These are phyloP conservation scores for Proteles cristata DNA, from an alignment of 2,113 vertebrate genomes.

Conservation along the genomic window DNA sequence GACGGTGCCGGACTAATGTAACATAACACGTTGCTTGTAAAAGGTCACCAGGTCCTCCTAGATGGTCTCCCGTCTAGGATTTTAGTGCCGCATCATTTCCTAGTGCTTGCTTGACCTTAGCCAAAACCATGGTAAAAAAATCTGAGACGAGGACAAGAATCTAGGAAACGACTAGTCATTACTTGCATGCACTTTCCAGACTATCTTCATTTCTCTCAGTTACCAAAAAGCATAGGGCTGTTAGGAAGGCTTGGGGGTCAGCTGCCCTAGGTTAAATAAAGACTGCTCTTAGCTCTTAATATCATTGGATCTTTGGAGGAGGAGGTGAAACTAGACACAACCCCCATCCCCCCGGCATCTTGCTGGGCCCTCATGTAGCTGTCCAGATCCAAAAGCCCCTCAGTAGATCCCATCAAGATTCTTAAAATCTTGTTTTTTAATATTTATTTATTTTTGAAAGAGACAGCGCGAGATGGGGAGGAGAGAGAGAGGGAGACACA, in stretches of 20 bases:
- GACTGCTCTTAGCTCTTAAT: neutral
- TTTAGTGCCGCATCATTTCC: neutral
- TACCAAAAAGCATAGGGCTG: neutral
- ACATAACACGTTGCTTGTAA: neutral
- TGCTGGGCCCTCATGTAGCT: rapidly evolving
- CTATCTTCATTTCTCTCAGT: neutral
- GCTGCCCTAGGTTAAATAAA: neutral
- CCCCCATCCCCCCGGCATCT: neutral
- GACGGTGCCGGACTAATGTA: neutral
- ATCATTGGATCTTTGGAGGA: neutral
- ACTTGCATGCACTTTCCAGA: neutral
- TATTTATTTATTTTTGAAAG: too few relatives aligned
- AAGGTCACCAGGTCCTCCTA: neutral
- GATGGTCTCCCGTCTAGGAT: neutral
- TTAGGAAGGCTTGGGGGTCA: neutral
- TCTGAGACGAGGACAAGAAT: neutral
- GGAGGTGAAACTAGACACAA: neutral
- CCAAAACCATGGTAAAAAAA: neutral
- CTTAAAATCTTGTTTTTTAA: neutral
- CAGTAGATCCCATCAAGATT: neutral
- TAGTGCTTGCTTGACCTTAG: neutral
- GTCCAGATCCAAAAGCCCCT: neutral
- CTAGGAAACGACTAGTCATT: neutral
- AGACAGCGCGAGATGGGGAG: too few relatives aligned
- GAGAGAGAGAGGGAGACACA: too few relatives aligned